Conservation (phyloP, 1,140 invertebrate species). For the Wiebesia pumilae region DNA sequence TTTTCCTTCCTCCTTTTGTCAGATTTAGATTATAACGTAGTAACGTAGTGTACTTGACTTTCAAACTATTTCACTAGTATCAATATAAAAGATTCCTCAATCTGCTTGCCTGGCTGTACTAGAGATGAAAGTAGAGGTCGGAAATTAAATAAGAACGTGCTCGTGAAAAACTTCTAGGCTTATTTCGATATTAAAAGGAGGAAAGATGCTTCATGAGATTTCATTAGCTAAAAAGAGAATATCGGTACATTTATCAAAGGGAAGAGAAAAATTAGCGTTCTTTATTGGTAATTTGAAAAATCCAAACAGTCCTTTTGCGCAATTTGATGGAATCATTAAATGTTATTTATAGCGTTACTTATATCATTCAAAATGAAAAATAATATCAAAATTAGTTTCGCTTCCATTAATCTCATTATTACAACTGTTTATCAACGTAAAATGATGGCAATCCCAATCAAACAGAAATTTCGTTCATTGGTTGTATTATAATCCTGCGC, state of each 20-base stretch:
- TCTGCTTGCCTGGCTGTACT: not conserved
- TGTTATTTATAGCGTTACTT: too few relatives aligned
- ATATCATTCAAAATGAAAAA: too few relatives aligned
- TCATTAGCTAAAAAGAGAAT: too few relatives aligned
- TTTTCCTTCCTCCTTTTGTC: not conserved
- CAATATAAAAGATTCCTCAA: constrained; percentile 13
- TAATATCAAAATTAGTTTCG: not conserved
- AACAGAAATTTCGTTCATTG: not conserved
- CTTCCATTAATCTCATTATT: not conserved
- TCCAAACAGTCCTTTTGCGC: too few relatives aligned
- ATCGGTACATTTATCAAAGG: too few relatives aligned
- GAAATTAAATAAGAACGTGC: not conserved
- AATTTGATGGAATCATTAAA: too few relatives aligned
- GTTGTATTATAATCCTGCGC: too few relatives aligned
- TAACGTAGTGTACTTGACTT: not conserved
- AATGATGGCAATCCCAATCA: not conserved
- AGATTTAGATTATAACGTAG: constrained; percentile 9
- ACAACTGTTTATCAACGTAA: not conserved
- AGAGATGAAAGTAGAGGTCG: not conserved
- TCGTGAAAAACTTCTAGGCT: not conserved
- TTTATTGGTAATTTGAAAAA: too few relatives aligned
- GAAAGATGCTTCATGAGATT: too few relatives aligned
- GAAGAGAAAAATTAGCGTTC: too few relatives aligned
- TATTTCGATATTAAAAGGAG: not conserved
- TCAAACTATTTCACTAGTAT: not conserved